phyloP scores from a whole-genome alignment of 2,113 vertebrate genomes.

The Delphinapterus leucas region DNA sequence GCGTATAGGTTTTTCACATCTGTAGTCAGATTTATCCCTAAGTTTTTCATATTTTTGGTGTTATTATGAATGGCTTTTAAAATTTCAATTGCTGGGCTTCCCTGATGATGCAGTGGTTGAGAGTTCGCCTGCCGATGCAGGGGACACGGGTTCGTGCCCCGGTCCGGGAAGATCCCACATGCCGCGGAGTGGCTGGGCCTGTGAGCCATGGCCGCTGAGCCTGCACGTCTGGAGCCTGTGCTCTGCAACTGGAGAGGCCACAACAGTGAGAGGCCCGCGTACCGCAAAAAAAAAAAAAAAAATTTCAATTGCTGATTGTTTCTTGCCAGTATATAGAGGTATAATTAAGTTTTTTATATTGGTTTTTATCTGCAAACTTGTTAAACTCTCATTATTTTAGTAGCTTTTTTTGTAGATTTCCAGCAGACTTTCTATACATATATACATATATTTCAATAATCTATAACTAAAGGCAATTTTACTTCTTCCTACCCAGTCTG shows the following conservation, averaged over 20 bases:
- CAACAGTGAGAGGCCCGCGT: too few species aligned
- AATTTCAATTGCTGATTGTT: background rate
- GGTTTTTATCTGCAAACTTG: background rate
- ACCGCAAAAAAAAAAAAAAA: background rate
- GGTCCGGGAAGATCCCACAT: too few species aligned
- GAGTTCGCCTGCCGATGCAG: too few species aligned
- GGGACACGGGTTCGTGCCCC: too few species aligned
- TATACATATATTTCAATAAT: background rate
- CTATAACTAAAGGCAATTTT: background rate
- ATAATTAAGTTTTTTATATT: background rate
- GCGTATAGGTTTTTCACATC: background rate
- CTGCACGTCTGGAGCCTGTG: too few species aligned
- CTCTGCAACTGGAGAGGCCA: too few species aligned
- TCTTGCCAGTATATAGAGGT: background rate
- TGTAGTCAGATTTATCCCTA: background rate
- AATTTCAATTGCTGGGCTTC: background rate
- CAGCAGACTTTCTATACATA: background rate
- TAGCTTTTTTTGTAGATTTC: background rate
- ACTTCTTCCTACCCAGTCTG: background rate
- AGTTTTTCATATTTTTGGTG: background rate
- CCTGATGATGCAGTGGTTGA: too few species aligned
- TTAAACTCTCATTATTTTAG: background rate
- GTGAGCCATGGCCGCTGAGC: too few species aligned
- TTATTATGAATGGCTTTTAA: background rate
- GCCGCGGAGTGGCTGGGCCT: too few species aligned